Evolutionary conservation across 2,113 vertebrate species (phyloP), one percentile per base, ranked within the genome.

Genomic region (Bolborhynchus lineola): DNA sequence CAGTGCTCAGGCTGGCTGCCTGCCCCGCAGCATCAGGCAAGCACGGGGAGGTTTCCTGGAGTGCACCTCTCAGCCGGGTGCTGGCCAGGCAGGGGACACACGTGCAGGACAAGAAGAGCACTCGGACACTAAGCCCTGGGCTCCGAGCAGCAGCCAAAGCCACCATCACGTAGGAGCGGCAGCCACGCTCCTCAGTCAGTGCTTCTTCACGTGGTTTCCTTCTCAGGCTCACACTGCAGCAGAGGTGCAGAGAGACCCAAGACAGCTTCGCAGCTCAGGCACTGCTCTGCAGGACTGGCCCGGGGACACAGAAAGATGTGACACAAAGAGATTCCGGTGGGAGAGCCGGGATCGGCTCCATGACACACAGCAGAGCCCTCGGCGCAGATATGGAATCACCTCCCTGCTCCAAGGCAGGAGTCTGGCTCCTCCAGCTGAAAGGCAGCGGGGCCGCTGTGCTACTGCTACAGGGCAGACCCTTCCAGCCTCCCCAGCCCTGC

Each of bases 111-210:
- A 47, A 26, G 31, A 25, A 77, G 6, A 1, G 3, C 44, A 44
- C 15, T 29, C 67, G 63, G 76, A n/a, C 47, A 52, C 52, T 60
- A 55, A 85, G 67, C 29, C 44, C 16, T 7, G 8, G 31, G 59
- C 64, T 93, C 50, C 57, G 69, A 79, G 44, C 41, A 68, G 7
- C 67, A 70, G 71, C 41, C 42, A 86, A 86, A 68, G 55, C 55
- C 68, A 65, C 31, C n/a, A 47, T 14, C 26, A 57, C 0, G 1
- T 1, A 46, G 68, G 28, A 88, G 70, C 0, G 0, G 52, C 1
- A 70, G 64, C 26, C 25, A 46, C 1, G 0, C 7, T 85, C 41
- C 75, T 64, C 65, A 55, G 55, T 17, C 68, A 65, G 24, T 9
- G 35, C 2, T 68, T 65, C 39, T 59, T 52, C 3, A 41, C 0